Percentiles rank a stretch among this genome's conserved stretches.
phyloP scores from a whole-genome alignment of 2,888 invertebrate genomes.

The Parapristionchus giblindavisi region DNA sequence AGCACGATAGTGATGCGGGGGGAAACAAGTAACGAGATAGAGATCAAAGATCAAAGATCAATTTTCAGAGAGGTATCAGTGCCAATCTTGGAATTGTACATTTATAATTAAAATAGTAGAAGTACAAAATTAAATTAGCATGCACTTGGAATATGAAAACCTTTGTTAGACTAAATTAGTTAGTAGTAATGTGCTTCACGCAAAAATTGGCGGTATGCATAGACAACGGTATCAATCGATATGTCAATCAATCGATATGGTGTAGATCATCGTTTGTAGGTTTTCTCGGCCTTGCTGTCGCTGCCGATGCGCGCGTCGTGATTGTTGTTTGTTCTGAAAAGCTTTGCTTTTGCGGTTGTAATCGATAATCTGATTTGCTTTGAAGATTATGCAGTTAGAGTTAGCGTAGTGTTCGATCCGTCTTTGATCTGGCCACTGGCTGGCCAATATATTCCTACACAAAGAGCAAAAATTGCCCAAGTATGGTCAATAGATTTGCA shows the following conservation, averaged over 20 bases:
- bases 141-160: background rate
- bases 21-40: too few species aligned
- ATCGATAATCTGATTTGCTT: background rate
- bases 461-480: too few species aligned
- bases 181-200: background rate
- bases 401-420: too few species aligned
- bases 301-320: background rate
- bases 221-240: background rate
- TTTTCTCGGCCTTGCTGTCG: background rate
- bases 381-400: background rate
- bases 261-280: background rate
- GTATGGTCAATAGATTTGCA: too few species aligned
- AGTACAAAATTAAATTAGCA: too few species aligned
- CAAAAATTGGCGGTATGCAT: background rate
- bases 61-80: too few species aligned
- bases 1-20: too few species aligned
- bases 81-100: too few species aligned
- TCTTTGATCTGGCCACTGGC: too few species aligned
- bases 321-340: slow-evolving; percentile 19
- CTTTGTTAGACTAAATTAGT: background rate
- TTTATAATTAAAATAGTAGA: too few species aligned
- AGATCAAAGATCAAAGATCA: too few species aligned
- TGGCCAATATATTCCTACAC: too few species aligned
- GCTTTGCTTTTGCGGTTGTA: background rate
- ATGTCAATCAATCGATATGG: background rate